Percentiles rank a stretch among this genome's conserved stretches.
These are phyloP conservation scores for Lycopodina hypogea DNA, from an alignment of 37 sponge, comb jelly and placozoan genomes.

Conservation along the genomic window DNA sequence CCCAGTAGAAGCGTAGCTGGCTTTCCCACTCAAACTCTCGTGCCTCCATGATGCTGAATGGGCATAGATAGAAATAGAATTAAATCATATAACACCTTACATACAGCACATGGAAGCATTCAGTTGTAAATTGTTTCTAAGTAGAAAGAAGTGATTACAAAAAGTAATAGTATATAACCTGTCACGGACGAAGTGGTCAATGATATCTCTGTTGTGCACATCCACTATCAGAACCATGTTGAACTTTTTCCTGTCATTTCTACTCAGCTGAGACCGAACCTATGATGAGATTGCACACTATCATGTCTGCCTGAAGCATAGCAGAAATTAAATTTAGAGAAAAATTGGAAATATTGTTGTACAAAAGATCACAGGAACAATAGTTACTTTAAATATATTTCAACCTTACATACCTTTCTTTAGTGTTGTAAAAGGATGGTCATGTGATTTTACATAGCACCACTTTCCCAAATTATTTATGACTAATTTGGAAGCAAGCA, in stretches of 20 bases:
- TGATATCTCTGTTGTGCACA: constrained; percentile 98
- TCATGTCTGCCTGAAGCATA: neutral
- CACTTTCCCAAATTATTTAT: too few relatives aligned
- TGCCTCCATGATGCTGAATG: constrained; percentile 91
- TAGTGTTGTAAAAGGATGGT: too few relatives aligned
- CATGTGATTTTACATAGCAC: too few relatives aligned
- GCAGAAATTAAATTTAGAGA: neutral
- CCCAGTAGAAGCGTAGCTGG: constrained; percentile 99
- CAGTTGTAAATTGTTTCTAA: neutral
- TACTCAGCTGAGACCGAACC: constrained; percentile 90
- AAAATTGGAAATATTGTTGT: neutral
- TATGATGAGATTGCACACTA: constrained; percentile 9
- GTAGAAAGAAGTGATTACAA: neutral
- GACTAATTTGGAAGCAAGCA: too few relatives aligned
- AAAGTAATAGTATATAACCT: constrained; percentile 44
- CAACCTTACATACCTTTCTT: too few relatives aligned
- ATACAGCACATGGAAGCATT: neutral
- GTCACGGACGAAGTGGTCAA: constrained; percentile 97
- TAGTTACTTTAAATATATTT: too few relatives aligned
- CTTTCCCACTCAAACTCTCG: constrained; percentile 99
- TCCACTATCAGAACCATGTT: constrained; percentile 96
- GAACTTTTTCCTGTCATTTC: constrained; percentile 99
- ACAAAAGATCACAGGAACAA: too few relatives aligned
- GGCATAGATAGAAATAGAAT: neutral
- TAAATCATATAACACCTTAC: neutral